Percentiles rank a stretch among this genome's conserved stretches.
Evolutionary conservation across 2,888 invertebrate species (phyloP).

Genomic region (Protonemura montana): DNA sequence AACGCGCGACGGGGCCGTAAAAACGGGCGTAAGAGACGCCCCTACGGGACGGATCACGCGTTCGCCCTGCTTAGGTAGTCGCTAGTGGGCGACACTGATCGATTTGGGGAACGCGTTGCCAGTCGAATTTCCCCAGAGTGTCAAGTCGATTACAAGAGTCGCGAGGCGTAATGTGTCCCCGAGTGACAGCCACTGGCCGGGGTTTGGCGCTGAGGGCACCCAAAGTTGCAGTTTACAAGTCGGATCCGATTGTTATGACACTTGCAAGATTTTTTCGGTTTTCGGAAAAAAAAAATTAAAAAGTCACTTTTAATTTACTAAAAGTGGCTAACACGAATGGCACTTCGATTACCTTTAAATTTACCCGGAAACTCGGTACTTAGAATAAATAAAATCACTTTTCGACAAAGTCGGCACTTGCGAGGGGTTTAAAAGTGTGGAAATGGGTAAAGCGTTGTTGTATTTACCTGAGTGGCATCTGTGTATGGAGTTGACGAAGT

Average conservation of each 20-base stretch:
- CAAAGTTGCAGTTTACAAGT: no score
- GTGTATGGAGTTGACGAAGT: constrained; percentile 95
- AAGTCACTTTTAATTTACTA: neutral
- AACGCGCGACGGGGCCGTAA: neutral
- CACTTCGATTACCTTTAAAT: neutral
- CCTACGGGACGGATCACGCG: neutral
- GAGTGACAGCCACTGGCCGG: no score
- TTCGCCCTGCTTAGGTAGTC: no score
- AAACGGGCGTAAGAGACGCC: no score
- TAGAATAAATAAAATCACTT: neutral
- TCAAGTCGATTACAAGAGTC: neutral
- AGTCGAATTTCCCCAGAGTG: constrained; percentile 31
- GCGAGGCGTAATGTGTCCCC: neutral
- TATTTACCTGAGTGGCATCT: constrained; percentile 94
- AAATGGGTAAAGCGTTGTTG: neutral
- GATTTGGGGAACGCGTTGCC: constrained; percentile 14
- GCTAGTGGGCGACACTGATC: constrained; percentile 38
- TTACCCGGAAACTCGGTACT: neutral
- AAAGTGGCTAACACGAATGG: neutral
- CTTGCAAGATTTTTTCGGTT: neutral
- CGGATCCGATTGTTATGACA: neutral
- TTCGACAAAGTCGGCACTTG: neutral
- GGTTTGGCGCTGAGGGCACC: no score
- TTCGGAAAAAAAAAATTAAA: neutral
- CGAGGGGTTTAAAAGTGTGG: neutral